Evolutionary conservation across 2,797 vertebrate species (phyloP).

Genomic region (Denticeps clupeoides): DNA sequence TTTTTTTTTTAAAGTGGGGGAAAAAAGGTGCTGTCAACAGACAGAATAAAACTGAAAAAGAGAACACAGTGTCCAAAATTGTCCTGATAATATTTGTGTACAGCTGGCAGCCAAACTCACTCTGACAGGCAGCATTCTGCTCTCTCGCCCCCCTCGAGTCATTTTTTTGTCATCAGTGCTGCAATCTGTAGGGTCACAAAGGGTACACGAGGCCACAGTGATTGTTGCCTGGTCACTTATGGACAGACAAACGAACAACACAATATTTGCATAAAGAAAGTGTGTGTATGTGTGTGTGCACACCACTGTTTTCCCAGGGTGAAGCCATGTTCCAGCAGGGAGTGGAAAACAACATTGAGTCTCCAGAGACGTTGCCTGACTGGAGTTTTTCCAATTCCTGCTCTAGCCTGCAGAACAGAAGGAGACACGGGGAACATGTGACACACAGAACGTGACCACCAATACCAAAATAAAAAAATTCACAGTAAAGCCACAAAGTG

Average conservation of each 20-base stretch:
- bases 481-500: too few relatives aligned
- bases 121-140: slow-evolving; percentile 29
- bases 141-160: slow-evolving; percentile 39
- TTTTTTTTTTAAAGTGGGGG: neutral
- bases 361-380: slow-evolving; percentile 43
- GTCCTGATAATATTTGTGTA: neutral
- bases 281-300: neutral
- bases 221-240: too few relatives aligned
- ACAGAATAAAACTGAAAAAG: neutral
- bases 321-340: slow-evolving; percentile 58
- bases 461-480: too few relatives aligned
- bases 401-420: slow-evolving; percentile 48
- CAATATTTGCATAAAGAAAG: too few relatives aligned
- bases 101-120: slow-evolving; percentile 39
- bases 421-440: neutral
- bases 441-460: too few relatives aligned
- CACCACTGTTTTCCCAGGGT: slow-evolving; percentile 56
- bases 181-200: slow-evolving; percentile 41
- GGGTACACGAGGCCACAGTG: too few relatives aligned
- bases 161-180: slow-evolving; percentile 40
- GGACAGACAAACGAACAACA: too few relatives aligned
- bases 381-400: slow-evolving; percentile 65
- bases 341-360: slow-evolving; percentile 55
- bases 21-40: neutral
- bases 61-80: neutral